Base-by-base conservation (phyloP, 2,888 invertebrate genomes). In the Onthophagus sagittarius region DNA sequence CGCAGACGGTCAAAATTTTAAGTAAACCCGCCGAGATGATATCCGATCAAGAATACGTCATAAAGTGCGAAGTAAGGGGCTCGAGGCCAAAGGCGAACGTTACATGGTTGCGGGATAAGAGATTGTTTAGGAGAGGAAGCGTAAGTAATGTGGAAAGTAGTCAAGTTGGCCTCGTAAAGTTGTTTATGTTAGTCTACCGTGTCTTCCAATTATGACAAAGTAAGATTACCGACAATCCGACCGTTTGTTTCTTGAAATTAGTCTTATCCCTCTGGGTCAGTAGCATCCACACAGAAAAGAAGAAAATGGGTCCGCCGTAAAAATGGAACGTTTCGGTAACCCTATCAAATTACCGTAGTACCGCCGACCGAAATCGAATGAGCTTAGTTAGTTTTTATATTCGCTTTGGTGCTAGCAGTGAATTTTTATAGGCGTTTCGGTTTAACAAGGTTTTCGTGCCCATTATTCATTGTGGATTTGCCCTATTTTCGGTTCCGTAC, bases 31-130 rank as follows among this genome's bases (percentile, higher is more conserved):
- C 87, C 80, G 89, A 92, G 80, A 88, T 96, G 86, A 91, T 94
- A 74, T 94, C 95, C 7, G 92, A 93, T 80, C 90, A 92, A 82
- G 91, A 92, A 81, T 93, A 94, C 83, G 92, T 91, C 80, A 88
- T 96, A 79, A 90, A 91, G 74, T 97, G 96, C 85, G 91, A 93
- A 82, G 92, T 94, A 70, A 89, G 91, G 79, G 96, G 96, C 65
- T 96, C 96, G 73, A 90, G 96, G 81, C 96, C 96, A 31, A 91
- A 92, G 77, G 95, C 96, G 39, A 90, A 91, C 79, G 91, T 96
- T 81, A 90, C 91, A 73, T 96, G 96, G 96, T 92, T 90, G 82
- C 92, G 94, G 83, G 95, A 93, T 83, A 93, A 92, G 85, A 88
- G 91, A 78, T 90, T 90, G 81, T 93, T 95, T 85, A 90, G 90